These are phyloP conservation scores for Drosophila parvula DNA, from an alignment of 1,140 invertebrate genomes.

Conservation along the genomic window DNA sequence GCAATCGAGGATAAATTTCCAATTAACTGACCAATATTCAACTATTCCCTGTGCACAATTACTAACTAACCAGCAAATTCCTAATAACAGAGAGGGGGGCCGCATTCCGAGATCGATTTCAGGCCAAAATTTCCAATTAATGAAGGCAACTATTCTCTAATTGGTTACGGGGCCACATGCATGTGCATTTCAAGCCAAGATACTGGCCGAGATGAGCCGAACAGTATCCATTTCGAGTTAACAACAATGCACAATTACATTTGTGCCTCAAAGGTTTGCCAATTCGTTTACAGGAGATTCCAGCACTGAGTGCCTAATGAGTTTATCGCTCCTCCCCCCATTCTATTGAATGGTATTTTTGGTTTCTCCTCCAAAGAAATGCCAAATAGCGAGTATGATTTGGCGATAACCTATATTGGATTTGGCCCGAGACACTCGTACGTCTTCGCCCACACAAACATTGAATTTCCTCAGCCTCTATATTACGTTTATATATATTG, in stretches of 20 bases:
- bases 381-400: constrained; percentile 13
- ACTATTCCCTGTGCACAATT: no score
- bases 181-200: neutral
- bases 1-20: no score
- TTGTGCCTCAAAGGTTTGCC: neutral
- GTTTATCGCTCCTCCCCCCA: neutral
- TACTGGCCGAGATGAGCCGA: neutral
- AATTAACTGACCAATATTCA: no score
- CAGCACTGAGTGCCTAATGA: neutral
- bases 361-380: neutral
- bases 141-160: neutral
- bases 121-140: no score
- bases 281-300: neutral
- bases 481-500: constrained; percentile 4
- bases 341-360: neutral
- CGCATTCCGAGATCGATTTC: no score
- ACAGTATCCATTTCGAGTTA: no score
- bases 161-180: neutral
- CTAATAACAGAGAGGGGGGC: no score
- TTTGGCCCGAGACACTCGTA: constrained; percentile 26
- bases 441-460: constrained; percentile 33
- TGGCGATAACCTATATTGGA: constrained; percentile 33
- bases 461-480: constrained; percentile 20
- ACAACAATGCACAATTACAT: neutral
- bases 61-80: no score